Evolutionary conservation across 2,113 vertebrate genomes (phyloP).

Genomic region (Pongo abelii): DNA sequence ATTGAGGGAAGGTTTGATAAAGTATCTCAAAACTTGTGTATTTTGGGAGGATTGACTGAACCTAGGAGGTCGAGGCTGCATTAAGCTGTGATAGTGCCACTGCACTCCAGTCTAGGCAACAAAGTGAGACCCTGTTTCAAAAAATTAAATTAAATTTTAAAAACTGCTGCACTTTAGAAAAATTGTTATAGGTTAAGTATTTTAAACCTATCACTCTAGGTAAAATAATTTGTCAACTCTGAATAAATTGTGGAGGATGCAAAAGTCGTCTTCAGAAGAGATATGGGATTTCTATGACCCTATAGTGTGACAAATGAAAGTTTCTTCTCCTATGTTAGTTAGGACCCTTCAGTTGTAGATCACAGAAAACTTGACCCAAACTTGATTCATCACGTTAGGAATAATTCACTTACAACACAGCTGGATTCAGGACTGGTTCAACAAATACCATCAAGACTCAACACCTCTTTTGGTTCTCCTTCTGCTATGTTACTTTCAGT

Average conservation of each 20-base stretch:
- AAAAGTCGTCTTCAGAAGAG: neutral
- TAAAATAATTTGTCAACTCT: constrained; percentile 22
- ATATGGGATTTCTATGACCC: neutral
- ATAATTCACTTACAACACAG: neutral
- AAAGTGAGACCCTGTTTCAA: too few relatives aligned
- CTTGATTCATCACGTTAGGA: neutral
- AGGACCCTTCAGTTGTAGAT: neutral
- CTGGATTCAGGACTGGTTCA: neutral
- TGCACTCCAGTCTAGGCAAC: too few relatives aligned
- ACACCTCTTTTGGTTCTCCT: neutral
- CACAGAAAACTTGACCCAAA: constrained; percentile 18
- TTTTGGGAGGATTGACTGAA: too few relatives aligned
- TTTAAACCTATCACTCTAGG: neutral
- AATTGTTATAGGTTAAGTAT: neutral
- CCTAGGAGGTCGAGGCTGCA: too few relatives aligned
- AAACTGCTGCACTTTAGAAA: neutral
- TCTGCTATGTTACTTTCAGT: neutral
- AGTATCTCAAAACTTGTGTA: neutral
- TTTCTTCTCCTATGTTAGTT: neutral
- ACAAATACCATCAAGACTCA: neutral
- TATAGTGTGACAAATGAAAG: neutral
- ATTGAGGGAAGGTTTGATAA: neutral
- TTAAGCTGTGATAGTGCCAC: too few relatives aligned
- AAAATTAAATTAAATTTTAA: too few relatives aligned
- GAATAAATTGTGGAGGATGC: neutral